Percentiles rank a stretch among this genome's conserved stretches.
Evolutionary conservation across 2,113 vertebrate genomes (phyloP).

Genomic region (Ginglymostoma cirratum): DNA sequence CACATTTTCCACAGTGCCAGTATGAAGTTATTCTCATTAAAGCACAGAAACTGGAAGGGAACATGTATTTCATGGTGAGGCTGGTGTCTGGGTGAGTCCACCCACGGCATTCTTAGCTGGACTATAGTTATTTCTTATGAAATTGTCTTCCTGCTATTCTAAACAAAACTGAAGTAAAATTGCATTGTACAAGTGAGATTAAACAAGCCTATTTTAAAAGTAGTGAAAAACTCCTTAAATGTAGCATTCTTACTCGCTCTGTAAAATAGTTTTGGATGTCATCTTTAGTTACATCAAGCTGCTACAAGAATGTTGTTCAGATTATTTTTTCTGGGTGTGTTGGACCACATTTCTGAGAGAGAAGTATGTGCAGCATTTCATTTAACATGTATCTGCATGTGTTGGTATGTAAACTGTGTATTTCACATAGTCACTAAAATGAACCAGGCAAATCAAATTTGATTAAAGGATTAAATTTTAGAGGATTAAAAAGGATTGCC

Average conservation of each 20-base stretch:
- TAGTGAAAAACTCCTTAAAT: background rate
- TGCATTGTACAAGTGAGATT: background rate
- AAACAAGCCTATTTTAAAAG: background rate
- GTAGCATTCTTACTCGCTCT: background rate
- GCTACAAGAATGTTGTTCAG: background rate
- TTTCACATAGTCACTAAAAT: background rate
- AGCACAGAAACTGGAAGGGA: background rate
- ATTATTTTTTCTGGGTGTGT: background rate
- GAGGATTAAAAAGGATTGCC: background rate
- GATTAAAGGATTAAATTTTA: background rate
- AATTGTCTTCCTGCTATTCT: background rate
- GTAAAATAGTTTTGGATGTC: background rate
- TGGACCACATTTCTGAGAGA: background rate
- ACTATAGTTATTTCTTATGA: background rate
- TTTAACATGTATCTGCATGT: background rate
- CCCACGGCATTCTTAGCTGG: background rate
- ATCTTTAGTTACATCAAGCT: background rate
- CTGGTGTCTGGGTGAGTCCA: background rate
- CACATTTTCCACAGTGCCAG: background rate
- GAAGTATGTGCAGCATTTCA: constrained; percentile 7
- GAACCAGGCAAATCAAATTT: background rate
- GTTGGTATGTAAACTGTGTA: background rate
- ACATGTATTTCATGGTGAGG: background rate
- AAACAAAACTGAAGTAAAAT: background rate
- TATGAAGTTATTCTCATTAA: background rate